Percentiles rank a stretch among this genome's conserved stretches.
phyloP scores from a whole-genome alignment of 2,888 invertebrate genomes.

The Leptogaster cylindrica region DNA sequence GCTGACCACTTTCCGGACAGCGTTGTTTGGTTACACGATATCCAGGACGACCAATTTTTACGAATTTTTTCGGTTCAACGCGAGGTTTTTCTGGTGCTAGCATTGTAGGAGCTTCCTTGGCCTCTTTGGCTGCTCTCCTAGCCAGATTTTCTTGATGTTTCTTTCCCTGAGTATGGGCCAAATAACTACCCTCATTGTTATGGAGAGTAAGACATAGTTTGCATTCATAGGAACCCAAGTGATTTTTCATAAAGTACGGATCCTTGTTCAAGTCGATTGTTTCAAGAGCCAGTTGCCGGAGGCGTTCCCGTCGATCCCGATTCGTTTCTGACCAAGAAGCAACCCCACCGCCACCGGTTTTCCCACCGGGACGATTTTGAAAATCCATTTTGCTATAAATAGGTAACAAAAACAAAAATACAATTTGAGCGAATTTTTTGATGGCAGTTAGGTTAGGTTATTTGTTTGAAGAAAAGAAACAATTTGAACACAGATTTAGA shows the following conservation, averaged over 20 bases:
- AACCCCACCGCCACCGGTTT: slow-evolving; percentile 99
- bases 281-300: slow-evolving; percentile 94
- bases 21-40: slow-evolving; percentile 98
- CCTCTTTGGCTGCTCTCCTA: slow-evolving; percentile 96
- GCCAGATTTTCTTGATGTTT: slow-evolving; percentile 99
- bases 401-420: too few species aligned
- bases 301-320: slow-evolving; percentile 91
- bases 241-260: slow-evolving; percentile 99
- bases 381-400: slow-evolving; percentile 92
- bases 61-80: slow-evolving; percentile 98
- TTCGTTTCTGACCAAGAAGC: slow-evolving; percentile 99
- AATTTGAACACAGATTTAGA: too few species aligned
- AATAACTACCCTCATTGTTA: slow-evolving; percentile 98
- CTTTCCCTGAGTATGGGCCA: slow-evolving; percentile 99
- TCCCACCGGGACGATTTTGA: slow-evolving; percentile 97
- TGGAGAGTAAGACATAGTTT: slow-evolving; percentile 97
- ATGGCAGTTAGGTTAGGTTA: too few species aligned
- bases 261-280: slow-evolving; percentile 99
- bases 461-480: too few species aligned
- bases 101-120: slow-evolving; percentile 94
- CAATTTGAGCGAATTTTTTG: too few species aligned
- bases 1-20: slow-evolving; percentile 93
- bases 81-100: slow-evolving; percentile 94
- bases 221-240: slow-evolving; percentile 97
- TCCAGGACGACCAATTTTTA: slow-evolving; percentile 98